These are phyloP conservation scores for Enoplosus armatus DNA, from an alignment of 2,797 vertebrate species.

Conservation along the genomic window DNA sequence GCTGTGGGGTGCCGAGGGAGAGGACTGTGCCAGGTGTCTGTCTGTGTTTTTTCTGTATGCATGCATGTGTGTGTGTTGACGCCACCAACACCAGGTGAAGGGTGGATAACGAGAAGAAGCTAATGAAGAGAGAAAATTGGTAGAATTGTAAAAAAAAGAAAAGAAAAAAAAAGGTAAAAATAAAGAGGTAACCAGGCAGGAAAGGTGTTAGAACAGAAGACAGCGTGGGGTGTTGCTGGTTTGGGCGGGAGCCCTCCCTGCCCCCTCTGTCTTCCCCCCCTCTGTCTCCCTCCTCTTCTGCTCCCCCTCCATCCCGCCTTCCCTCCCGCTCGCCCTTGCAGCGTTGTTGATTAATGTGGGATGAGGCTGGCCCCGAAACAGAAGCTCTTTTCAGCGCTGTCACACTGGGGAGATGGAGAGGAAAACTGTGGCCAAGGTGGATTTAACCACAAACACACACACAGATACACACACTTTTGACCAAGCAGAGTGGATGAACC, in stretches of 20 bases:
- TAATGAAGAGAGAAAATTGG: slow-evolving; percentile 39
- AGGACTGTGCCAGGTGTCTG: slow-evolving; percentile 54
- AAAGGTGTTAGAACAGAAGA: slow-evolving; percentile 51
- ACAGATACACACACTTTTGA: slow-evolving; percentile 53
- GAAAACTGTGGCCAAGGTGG: slow-evolving; percentile 84
- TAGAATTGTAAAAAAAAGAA: slow-evolving; percentile 6
- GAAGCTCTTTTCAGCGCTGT: slow-evolving; percentile 79
- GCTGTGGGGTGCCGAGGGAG: slow-evolving; percentile 39
- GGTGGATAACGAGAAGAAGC: slow-evolving; percentile 9
- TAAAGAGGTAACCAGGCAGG: slow-evolving; percentile 34
- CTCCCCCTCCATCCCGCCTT: slow-evolving; percentile 32
- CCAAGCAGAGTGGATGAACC: slow-evolving; percentile 70
- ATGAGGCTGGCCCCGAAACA: slow-evolving; percentile 76
- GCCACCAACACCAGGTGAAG: slow-evolving; percentile 19
- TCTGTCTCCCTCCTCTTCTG: slow-evolving; percentile 29
- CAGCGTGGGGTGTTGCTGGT: slow-evolving; percentile 39
- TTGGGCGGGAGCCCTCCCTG: slow-evolving; percentile 51
- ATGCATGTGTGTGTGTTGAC: slow-evolving; percentile 28
- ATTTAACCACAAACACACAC: slow-evolving; percentile 75
- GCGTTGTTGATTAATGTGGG: slow-evolving; percentile 79
- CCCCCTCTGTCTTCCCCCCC: slow-evolving; percentile 31
- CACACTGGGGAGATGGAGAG: slow-evolving; percentile 81
- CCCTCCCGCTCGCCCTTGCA: slow-evolving; percentile 64
- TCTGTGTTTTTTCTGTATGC: slow-evolving; percentile 33
- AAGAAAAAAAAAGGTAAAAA: neutral